Evolutionary conservation across 2,113 vertebrate genomes (phyloP).

Genomic region (Rhinichthys klamathensis): DNA sequence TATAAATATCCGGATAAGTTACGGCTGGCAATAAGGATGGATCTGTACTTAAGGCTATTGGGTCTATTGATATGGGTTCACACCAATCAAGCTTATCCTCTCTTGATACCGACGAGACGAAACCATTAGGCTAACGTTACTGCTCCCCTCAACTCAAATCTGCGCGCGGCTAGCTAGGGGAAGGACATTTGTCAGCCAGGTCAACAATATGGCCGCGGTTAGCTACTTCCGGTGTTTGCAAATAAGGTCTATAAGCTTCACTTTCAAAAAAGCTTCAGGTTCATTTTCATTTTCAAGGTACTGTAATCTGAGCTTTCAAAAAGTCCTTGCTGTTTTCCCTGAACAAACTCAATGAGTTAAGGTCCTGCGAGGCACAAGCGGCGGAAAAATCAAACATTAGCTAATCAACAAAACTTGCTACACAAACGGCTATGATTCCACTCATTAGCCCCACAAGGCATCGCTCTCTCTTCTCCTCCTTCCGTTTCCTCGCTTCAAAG

Average conservation of each 20-base stretch:
- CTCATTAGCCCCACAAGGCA: constrained; percentile 40
- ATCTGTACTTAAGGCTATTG: no score
- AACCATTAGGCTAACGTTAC: no score
- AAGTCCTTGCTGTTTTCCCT: constrained; percentile 26
- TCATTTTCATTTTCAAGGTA: constrained; percentile 21
- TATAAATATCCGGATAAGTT: no score
- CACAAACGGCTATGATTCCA: background rate
- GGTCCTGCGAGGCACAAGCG: constrained; percentile 35
- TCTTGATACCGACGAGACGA: no score
- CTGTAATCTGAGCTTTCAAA: constrained; percentile 23
- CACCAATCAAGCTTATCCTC: no score
- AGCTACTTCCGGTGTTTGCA: no score
- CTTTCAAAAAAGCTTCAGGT: constrained; percentile 2
- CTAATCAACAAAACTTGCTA: constrained; percentile 52
- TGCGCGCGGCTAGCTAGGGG: no score
- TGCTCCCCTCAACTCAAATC: no score
- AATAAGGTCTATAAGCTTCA: background rate
- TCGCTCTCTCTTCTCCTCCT: background rate
- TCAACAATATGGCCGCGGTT: no score
- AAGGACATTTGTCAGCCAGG: no score
- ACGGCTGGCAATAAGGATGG: no score
- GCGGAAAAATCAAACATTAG: constrained; percentile 52
- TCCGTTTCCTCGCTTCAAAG: constrained; percentile 41
- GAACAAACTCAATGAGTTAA: constrained; percentile 44
- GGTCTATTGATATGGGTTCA: no score